Evolutionary conservation across 2,113 vertebrate species (phyloP), one percentile per base, ranked within the genome.

Genomic region (Naja naja): DNA sequence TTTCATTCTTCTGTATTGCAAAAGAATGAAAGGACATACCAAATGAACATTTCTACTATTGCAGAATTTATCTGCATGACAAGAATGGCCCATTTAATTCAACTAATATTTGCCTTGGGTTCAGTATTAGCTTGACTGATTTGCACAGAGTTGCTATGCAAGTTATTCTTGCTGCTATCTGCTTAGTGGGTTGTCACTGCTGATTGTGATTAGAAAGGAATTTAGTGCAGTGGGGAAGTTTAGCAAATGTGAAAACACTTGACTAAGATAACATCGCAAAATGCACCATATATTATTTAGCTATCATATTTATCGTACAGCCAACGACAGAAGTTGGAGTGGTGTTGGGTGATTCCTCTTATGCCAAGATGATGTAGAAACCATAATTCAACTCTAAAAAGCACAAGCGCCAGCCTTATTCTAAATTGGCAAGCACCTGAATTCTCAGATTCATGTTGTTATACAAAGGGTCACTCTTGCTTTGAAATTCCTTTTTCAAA

Each of bases 181-280:
- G 9, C 52, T 91, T n/a, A 54, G 87, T 47, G 20, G 43, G 91
- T 43, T 91, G 4, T 16, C 55, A 39, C 20, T 18, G 23, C 16
- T 45, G 81, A 0, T 85, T 39, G 3, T 20, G 60, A 3, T 88
- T 93, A 39, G 52, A 43, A 60, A 85, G 60, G 0, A 47, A 52
- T 90, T 88, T 92, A 89, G 49, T 39, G 49, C 14, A 0, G 0
- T 0, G 0, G 0, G 1, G 34, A 58, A 49, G 81, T 20, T 88
- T 91, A 85, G 2, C 56, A 52, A 0, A 1, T 89, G 55, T 18
- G 56, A 89, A 88, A 87, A 52, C 39, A 5, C 20, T 60, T 10
- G 89, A 52, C 54, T 34, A 58, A 90, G 60, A 30, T 3, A 45
- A 0, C 27, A 20, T 1, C 22, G 34, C 0, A 5, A 88, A 45